A percentile compares a stretch with the other conserved stretches of the same genome.
Evolutionary conservation across 2,888 invertebrate genomes (phyloP).

Genomic region (Hyalella azteca): DNA sequence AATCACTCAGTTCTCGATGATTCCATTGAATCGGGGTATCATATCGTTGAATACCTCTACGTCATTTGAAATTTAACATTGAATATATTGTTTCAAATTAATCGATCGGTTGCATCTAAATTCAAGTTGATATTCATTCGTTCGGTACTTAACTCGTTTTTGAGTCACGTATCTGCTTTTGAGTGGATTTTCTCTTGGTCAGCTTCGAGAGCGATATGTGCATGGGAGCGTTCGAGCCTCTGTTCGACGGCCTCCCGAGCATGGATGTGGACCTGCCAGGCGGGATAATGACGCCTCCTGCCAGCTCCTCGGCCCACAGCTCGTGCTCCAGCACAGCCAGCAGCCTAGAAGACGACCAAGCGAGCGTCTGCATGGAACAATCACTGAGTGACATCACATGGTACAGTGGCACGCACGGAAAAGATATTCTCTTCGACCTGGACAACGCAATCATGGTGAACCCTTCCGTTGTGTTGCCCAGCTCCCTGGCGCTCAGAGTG

Average conservation of each 20-base stretch:
- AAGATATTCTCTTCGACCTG: slow-evolving; percentile 68
- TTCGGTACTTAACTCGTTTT: no score
- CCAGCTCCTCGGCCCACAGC: not conserved
- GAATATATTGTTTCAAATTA: no score
- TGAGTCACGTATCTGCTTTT: no score
- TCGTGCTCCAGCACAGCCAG: slow-evolving; percentile 22
- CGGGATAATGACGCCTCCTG: not conserved
- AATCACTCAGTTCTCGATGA: no score
- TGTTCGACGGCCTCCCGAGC: slow-evolving; percentile 71
- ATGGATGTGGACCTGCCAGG: slow-evolving; percentile 63
- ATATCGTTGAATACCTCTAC: no score
- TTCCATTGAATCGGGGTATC: no score
- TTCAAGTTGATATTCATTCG: no score
- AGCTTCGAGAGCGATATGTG: slow-evolving; percentile 51
- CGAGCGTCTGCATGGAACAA: not conserved
- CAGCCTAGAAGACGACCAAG: slow-evolving; percentile 8
- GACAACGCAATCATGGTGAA: slow-evolving; percentile 83
- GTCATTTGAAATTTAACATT: no score
- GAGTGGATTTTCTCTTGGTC: slow-evolving; percentile 47
- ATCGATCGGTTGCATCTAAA: no score
- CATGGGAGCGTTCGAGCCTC: slow-evolving; percentile 63
- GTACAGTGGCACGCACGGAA: slow-evolving; percentile 2
- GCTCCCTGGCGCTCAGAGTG: slow-evolving; percentile 62
- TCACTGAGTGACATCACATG: not conserved
- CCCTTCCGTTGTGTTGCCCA: slow-evolving; percentile 87